Evolutionary conservation across 2,113 vertebrate genomes (phyloP), one percentile per base, ranked within the genome.

Genomic region (Nerophis ophidion): DNA sequence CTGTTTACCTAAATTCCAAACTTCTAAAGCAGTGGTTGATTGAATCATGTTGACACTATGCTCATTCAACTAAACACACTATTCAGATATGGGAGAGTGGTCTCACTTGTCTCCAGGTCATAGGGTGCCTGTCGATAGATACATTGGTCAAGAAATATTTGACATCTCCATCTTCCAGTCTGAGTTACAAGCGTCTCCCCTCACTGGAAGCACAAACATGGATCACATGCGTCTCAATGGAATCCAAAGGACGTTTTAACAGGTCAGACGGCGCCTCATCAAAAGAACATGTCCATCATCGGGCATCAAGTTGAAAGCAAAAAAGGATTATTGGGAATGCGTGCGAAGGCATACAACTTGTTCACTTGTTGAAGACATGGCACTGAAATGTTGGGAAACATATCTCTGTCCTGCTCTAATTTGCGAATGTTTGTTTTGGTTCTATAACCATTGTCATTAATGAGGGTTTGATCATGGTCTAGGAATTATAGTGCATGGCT

Each of bases 101-200:
- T 74, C 71, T 64, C 53, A 60, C 17, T 46, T 81, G 74, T 85
- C 63, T 75, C 15, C n/a, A 40, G 63, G 38, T 80, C 72, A 84
- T 60, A 63, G 48, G 64, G 68, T 56, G 48, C 51, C 69, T 45
- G 65, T 81, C 69, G 84, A 76, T 82, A 64, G 47, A 70, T 40
- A 73, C 52, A 74, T 81, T 66, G 67, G 66, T 65, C 68, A 70
- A 61, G 54, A 70, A 64, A 66, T 44, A 46, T 52, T 62, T 72
- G 36, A 81, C 74, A 36, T 80, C 84, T 85, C 82, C 69, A 81
- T 88, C 71, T 70, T 72, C 57, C 77, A 80, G 72, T 83, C 42
- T 66, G 83, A 75, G 53, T 81, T 78, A 79, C 5, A 59, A 60
- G 50, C 15, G 26, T 60, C 51, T 72, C 52, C 48, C 66, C 61